Evolutionary conservation across 2,113 vertebrate species (phyloP), one percentile per base, ranked within the genome.

Genomic region (Silurus asotus): DNA sequence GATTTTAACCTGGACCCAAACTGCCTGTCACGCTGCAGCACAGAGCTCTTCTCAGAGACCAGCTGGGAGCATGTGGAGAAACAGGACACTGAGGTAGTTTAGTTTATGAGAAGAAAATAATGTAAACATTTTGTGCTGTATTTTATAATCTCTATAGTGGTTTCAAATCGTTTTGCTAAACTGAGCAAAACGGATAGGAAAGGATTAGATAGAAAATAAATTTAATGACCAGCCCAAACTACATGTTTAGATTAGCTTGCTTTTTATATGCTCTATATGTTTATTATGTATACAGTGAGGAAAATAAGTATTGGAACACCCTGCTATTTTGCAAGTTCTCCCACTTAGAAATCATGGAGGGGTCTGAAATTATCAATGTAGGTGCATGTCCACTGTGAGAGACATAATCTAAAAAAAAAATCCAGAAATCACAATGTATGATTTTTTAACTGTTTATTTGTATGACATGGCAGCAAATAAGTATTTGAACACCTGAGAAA

Each of bases 1-100:
- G 97, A 99, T 94, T 97, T 94, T 94, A 98, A 96, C 95, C 92
- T 97, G 94, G 97, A 99, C 94, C 96, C 95, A 90, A 98, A 96
- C 96, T 99, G 97, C 93, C 94, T 99, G 95, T 99, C 98, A 37
- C 97, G 94, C 95, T 99, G 98, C 96, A 99, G 97, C 95, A 97
- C 97, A 89, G 98, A 99, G 95, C 95, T 98, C 91, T 98, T 99
- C 94, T 99, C 97, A 82, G 98, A 99, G 95, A 95, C 97, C 94
- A 99, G 97, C 96, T 99, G 98, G 98, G 98, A 99, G 88, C 97
- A 98, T 96, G 97, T 99, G 95, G 97, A 99, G 95, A 99, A 97
- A 93, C 97, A 97, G 94, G 97, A 99, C 94, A 96, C 96, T 25
- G 97, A 99, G 97, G 98, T 99, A 95, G 84, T 89, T 13, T 28